Conservation (phyloP, 2,113 vertebrate genomes). For the Nicator chloris region DNA sequence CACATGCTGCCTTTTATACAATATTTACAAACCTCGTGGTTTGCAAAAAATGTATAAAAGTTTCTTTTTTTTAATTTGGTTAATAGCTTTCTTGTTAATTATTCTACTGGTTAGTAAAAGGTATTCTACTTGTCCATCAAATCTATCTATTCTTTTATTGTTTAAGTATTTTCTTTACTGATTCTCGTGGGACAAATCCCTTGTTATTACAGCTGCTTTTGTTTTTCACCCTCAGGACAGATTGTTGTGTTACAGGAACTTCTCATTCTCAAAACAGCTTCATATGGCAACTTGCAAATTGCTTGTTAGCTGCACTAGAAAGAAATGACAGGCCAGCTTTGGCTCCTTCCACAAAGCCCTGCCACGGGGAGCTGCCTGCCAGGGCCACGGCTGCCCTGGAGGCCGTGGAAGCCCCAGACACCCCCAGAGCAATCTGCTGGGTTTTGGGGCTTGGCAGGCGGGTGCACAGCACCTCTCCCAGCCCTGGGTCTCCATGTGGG, state of each 20-base stretch:
- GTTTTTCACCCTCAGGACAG: background rate
- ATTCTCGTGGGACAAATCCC: background rate
- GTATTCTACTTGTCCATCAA: background rate
- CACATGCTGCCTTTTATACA: background rate
- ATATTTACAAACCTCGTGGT: background rate
- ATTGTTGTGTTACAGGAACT: background rate
- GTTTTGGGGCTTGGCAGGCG: rapidly evolving
- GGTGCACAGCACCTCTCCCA: background rate
- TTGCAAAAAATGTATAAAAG: no score
- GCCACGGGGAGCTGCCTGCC: background rate
- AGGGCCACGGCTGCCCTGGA: background rate
- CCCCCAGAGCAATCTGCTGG: rapidly evolving
- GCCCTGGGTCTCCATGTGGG: rapidly evolving
- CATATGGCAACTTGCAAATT: background rate
- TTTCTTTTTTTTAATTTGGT: no score
- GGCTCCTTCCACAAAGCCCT: background rate
- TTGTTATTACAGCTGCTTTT: background rate
- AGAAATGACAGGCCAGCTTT: background rate
- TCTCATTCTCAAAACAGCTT: background rate
- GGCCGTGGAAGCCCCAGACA: rapidly evolving
- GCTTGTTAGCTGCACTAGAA: background rate
- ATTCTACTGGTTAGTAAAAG: background rate
- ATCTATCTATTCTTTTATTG: background rate
- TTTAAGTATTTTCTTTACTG: background rate
- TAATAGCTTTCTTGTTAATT: background rate